Evolutionary conservation across 2,888 invertebrate species (phyloP).

Genomic region (Phasia obesa): DNA sequence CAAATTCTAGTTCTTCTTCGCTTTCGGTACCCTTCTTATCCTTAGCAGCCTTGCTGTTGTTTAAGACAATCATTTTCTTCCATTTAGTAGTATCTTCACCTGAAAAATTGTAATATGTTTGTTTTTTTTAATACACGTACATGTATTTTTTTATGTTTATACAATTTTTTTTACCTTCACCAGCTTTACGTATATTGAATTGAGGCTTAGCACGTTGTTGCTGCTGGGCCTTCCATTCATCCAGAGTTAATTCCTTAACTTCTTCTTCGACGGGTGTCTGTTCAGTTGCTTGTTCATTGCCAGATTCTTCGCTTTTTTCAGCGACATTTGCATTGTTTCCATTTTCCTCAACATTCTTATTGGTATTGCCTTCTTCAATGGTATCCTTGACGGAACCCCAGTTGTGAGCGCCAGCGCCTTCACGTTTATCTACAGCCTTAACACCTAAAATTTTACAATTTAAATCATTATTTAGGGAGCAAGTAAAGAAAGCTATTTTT

Average conservation of each 20-base stretch:
- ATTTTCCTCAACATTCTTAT: conserved; percentile 73
- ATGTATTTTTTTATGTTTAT: too few relatives aligned
- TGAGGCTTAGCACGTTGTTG: conserved; percentile 91
- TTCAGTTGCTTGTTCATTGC: conserved; percentile 83
- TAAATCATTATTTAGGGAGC: conserved; percentile 11
- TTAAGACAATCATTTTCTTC: conserved; percentile 94
- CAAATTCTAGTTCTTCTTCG: conserved; percentile 89
- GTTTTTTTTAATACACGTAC: neutral
- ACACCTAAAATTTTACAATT: conserved; percentile 82
- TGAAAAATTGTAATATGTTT: conserved; percentile 42
- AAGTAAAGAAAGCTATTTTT: neutral
- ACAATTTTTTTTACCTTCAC: conserved; percentile 89
- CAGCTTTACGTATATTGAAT: conserved; percentile 96
- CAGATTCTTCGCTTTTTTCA: conserved; percentile 79
- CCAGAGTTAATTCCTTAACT: conserved; percentile 94
- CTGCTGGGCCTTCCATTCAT: conserved; percentile 96
- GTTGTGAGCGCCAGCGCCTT: conserved; percentile 97
- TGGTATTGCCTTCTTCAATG: conserved; percentile 85
- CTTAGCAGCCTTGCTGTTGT: conserved; percentile 84
- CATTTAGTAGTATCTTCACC: conserved; percentile 95
- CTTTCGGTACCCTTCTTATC: conserved; percentile 84
- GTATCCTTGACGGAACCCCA: conserved; percentile 98
- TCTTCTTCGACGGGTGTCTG: conserved; percentile 86
- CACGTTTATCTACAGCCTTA: conserved; percentile 96
- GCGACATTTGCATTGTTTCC: conserved; percentile 49